These are phyloP conservation scores for Chelon auratus DNA, from an alignment of 2,797 vertebrate genomes.

Conservation along the genomic window DNA sequence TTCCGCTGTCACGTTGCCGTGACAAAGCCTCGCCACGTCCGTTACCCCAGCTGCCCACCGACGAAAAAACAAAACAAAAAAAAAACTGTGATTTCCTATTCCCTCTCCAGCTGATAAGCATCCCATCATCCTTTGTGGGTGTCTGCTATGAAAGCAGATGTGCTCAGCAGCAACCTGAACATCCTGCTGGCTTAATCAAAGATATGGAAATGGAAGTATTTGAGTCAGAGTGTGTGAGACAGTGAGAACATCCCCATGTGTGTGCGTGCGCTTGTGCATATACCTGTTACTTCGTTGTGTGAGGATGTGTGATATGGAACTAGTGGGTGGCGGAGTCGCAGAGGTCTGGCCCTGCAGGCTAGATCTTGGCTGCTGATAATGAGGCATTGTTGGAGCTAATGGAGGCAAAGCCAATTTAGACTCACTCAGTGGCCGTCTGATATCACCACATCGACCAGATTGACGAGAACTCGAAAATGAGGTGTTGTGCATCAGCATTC, in stretches of 20 bases:
- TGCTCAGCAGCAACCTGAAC: slow-evolving; percentile 48
- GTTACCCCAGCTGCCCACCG: slow-evolving; percentile 13
- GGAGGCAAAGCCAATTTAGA: slow-evolving; percentile 72
- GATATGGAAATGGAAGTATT: slow-evolving; percentile 65
- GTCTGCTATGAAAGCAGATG: slow-evolving; percentile 65
- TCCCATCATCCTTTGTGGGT: slow-evolving; percentile 62
- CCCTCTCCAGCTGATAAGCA: slow-evolving; percentile 46
- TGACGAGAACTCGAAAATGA: slow-evolving; percentile 54
- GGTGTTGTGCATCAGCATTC: slow-evolving; percentile 50
- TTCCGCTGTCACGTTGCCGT: slow-evolving; percentile 9
- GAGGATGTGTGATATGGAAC: slow-evolving; percentile 21
- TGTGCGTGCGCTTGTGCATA: slow-evolving; percentile 6
- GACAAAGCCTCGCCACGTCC: slow-evolving; percentile 12
- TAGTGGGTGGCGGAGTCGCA: slow-evolving; percentile 47
- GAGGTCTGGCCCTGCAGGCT: slow-evolving; percentile 65
- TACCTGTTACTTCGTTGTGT: slow-evolving; percentile 29
- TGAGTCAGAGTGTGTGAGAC: slow-evolving; percentile 21
- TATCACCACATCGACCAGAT: slow-evolving; percentile 58
- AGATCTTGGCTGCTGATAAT: slow-evolving; percentile 71
- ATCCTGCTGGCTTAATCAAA: slow-evolving; percentile 75
- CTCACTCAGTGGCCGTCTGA: slow-evolving; percentile 57
- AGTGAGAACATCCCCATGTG: background rate
- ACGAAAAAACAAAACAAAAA: background rate
- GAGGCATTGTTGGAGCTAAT: slow-evolving; percentile 66
- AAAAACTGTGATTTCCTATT: slow-evolving; percentile 49